Evolutionary conservation across 2,113 vertebrate species (phyloP), one percentile per base, ranked within the genome.

Genomic region (Cepphus grylle): DNA sequence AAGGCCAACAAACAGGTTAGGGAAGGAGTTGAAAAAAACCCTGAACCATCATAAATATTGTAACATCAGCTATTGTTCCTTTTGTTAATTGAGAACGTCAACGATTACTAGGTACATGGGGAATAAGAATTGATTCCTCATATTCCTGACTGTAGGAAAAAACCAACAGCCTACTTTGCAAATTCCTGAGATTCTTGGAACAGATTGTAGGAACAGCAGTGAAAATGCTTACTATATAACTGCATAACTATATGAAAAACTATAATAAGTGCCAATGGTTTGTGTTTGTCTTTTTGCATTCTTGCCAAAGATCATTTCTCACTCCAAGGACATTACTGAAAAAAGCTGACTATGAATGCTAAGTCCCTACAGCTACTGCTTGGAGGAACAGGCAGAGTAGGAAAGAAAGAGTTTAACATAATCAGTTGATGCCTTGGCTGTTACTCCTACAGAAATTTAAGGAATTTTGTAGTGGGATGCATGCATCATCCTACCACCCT

Each of bases 171-270:
- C 92, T 72, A 73, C 77, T 92, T 78, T 79, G 81, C 69, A 93
- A 90, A 94, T 95, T 96, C 81, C 66, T 85, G 62, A 95, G 93
- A 93, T 95, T 95, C 90, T 94, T 96, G 86, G 88, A 96, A 90
- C 78, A 91, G 83, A 78, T 2, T 79, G 85, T 59, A 89, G 65
- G 52, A 95, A 73, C 86, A 84, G 92, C 77, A 93, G 88, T 66
- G 63, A 93, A 97, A 97, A 81, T 93, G 89, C 91, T 93, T 94
- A 94, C 84, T 82, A 21, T 88, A 56, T 71, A 91, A 90, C 59
- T 83, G 26, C 9, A 15, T 81, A 79, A 86, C 13, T 6, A 62
- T 91, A 94, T 85, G 65, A 94, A 96, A 92, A 92, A 71, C 52
- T 76, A 6, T 69, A 87, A 58, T 81, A 88, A 94, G 83, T 78